phyloP scores from a whole-genome alignment of 2,113 vertebrate genomes.

The Dromaius novaehollandiae region DNA sequence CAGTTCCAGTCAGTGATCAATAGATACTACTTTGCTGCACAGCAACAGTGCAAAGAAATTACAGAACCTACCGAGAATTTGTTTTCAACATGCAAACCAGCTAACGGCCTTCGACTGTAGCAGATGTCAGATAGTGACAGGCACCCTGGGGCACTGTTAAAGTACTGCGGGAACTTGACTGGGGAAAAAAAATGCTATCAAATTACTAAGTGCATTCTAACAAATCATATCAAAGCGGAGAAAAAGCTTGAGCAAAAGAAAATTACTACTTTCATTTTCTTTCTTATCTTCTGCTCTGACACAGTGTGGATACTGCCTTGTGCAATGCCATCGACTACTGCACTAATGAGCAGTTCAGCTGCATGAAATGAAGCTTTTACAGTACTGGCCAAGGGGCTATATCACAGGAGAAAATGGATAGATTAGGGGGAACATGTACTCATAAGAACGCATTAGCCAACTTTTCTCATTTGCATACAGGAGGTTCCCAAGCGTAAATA shows the following conservation, averaged over 20 bases:
- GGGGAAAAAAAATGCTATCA: neutral
- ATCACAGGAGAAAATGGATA: neutral
- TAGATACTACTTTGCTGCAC: slow-evolving; percentile 23
- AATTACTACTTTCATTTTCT: slow-evolving; percentile 55
- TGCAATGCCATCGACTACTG: neutral
- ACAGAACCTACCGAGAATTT: slow-evolving; percentile 36
- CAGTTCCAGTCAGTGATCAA: slow-evolving; percentile 52
- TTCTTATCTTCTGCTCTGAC: neutral
- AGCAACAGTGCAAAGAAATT: neutral
- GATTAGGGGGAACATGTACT: accelerated
- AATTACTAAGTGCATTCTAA: slow-evolving; percentile 20
- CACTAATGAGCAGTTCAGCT: neutral
- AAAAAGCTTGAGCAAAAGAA: slow-evolving; percentile 14
- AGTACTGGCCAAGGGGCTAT: neutral
- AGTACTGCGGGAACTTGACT: neutral
- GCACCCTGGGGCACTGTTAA: slow-evolving; percentile 1
- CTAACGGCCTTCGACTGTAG: slow-evolving; percentile 33
- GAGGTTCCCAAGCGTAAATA: accelerated
- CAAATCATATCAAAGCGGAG: slow-evolving; percentile 37
- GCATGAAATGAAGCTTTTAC: neutral
- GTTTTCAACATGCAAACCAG: slow-evolving; percentile 9
- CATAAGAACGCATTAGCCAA: neutral
- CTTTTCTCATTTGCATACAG: neutral
- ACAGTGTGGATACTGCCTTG: neutral
- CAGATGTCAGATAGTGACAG: slow-evolving; percentile 47